Conservation (phyloP, 2,888 invertebrate genomes). For the Drosophila buzzatii region DNA sequence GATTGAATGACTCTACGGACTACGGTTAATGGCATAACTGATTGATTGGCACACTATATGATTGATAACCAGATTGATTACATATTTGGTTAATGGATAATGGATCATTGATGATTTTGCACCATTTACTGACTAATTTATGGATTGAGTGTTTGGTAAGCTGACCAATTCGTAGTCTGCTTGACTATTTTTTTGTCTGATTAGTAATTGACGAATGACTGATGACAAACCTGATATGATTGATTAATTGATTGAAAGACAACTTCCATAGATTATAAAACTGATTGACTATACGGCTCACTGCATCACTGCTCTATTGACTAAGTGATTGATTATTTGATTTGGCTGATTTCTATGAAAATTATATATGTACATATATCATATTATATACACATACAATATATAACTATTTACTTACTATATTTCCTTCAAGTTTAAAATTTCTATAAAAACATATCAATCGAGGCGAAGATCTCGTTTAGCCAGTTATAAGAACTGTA, state of each 20-base stretch:
- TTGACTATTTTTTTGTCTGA: fast-evolving
- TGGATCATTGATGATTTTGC: neutral
- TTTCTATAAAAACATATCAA: neutral
- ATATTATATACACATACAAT: neutral
- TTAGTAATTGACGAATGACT: neutral
- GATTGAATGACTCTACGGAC: neutral
- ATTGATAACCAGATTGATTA: neutral
- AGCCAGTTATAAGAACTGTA: neutral
- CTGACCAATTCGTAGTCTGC: neutral
- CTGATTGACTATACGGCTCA: neutral
- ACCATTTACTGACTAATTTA: neutral
- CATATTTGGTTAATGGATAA: too few relatives aligned
- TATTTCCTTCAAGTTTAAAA: neutral
- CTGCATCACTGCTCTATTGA: too few relatives aligned
- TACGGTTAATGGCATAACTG: neutral
- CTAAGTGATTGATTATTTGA: neutral
- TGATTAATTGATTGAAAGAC: neutral
- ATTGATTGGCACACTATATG: neutral
- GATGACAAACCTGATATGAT: neutral
- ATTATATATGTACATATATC: neutral
- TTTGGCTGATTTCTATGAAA: neutral
- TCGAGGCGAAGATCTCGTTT: neutral
- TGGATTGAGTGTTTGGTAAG: too few relatives aligned
- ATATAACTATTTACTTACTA: neutral
- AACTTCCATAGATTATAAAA: neutral